These are phyloP conservation scores for Glaucopsyche alexis DNA, from an alignment of 2,888 invertebrate genomes.

Conservation along the genomic window DNA sequence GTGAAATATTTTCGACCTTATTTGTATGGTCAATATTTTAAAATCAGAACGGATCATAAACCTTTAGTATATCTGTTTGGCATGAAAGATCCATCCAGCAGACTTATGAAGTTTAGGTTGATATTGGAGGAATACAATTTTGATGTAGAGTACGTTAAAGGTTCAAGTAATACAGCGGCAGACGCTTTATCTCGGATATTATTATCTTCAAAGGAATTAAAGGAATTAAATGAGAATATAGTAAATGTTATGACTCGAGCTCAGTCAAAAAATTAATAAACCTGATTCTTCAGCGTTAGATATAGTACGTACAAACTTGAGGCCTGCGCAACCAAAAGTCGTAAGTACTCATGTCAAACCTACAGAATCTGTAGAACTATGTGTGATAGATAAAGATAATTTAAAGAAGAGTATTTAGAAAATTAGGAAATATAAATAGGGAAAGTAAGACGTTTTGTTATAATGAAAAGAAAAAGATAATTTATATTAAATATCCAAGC, in stretches of 20 bases:
- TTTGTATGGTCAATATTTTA: no score
- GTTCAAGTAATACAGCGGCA: slow-evolving; percentile 32
- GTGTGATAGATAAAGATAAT: slow-evolving; percentile 13
- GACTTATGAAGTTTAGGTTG: slow-evolving; percentile 33
- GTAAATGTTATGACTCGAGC: slow-evolving; percentile 33
- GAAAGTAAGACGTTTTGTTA: slow-evolving; percentile 31
- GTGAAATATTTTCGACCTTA: no score
- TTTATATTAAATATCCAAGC: slow-evolving; percentile 29
- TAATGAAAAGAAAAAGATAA: slow-evolving; percentile 15
- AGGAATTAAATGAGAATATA: slow-evolving; percentile 35
- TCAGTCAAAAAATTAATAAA: slow-evolving; percentile 21
- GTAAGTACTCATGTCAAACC: slow-evolving; percentile 35
- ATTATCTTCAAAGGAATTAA: slow-evolving; percentile 34
- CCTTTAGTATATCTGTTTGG: slow-evolving; percentile 32
- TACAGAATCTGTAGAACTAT: slow-evolving; percentile 32
- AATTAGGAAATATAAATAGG: slow-evolving; percentile 14
- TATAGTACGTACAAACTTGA: slow-evolving; percentile 28
- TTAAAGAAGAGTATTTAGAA: slow-evolving; percentile 23
- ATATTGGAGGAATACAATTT: slow-evolving; percentile 35
- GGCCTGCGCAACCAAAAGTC: slow-evolving; percentile 36
- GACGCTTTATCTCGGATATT: slow-evolving; percentile 33
- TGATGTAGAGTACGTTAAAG: slow-evolving; percentile 32
- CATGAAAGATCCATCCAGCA: slow-evolving; percentile 31
- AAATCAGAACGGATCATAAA: slow-evolving; percentile 20
- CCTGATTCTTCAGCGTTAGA: slow-evolving; percentile 8